Conservation (phyloP, 2,113 vertebrate genomes). For the Callipepla squamata region DNA sequence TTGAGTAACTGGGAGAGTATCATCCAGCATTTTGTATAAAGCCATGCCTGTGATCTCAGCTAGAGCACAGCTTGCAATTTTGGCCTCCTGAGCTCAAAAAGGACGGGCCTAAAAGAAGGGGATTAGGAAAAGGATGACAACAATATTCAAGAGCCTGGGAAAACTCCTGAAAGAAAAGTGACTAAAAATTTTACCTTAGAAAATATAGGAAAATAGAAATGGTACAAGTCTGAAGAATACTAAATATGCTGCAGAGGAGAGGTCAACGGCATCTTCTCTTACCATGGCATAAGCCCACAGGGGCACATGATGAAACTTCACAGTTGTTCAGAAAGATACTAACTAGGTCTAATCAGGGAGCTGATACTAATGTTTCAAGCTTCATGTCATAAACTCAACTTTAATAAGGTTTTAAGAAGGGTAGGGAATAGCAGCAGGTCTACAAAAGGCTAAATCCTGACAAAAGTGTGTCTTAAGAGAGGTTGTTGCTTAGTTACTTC, state of each 20-base stretch:
- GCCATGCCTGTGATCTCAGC: background rate
- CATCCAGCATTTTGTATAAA: background rate
- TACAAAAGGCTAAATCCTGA: background rate
- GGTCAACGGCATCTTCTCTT: background rate
- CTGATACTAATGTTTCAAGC: background rate
- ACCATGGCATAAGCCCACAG: accelerated
- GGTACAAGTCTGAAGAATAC: background rate
- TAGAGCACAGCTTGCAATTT: background rate
- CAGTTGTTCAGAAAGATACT: background rate
- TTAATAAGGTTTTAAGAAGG: background rate
- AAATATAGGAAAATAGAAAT: background rate
- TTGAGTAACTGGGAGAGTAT: background rate
- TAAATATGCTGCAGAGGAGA: background rate
- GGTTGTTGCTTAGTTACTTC: background rate
- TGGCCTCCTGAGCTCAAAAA: background rate
- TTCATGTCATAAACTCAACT: background rate
- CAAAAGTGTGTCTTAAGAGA: background rate
- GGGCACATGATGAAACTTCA: background rate
- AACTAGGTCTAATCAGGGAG: background rate
- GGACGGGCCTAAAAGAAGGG: accelerated
- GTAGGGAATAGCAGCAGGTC: background rate
- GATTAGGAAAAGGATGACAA: background rate
- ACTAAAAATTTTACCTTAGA: background rate
- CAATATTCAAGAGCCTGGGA: background rate
- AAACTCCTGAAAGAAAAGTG: background rate